phyloP scores from a whole-genome alignment of 2,888 invertebrate genomes.

The Amphipyra berbera region DNA sequence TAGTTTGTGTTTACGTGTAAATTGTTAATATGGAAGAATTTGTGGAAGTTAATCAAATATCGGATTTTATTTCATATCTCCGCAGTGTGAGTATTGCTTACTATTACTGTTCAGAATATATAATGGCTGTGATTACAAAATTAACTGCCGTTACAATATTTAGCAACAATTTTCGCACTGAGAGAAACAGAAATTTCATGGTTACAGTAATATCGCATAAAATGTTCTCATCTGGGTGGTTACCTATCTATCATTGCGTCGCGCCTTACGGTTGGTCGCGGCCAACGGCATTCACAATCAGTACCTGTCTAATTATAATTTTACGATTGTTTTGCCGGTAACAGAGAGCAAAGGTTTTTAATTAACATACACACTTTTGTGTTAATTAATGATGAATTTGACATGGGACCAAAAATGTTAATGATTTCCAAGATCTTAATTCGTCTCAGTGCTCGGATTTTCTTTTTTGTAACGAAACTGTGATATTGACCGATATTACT shows the following conservation, averaged over 20 bases:
- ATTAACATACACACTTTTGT: constrained; percentile 23
- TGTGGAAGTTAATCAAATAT: constrained; percentile 93
- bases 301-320: constrained; percentile 36
- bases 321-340: constrained; percentile 46
- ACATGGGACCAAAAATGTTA: not conserved
- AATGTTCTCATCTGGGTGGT: constrained; percentile 25
- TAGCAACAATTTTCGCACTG: not conserved
- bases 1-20: constrained; percentile 45
- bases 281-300: constrained; percentile 12
- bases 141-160: constrained; percentile 16
- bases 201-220: constrained; percentile 10
- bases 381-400: not conserved
- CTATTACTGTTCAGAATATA: constrained; percentile 2
- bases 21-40: constrained; percentile 88
- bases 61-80: constrained; percentile 94
- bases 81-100: constrained; percentile 92
- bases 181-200: constrained; percentile 9
- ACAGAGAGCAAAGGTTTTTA: constrained; percentile 41
- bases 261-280: constrained; percentile 11
- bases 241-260: constrained; percentile 21
- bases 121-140: constrained; percentile 5
- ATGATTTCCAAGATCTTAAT: not conserved
- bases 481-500: too few relatives aligned
- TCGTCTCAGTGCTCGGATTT: too few relatives aligned
- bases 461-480: too few relatives aligned